Conservation (phyloP, 2,888 invertebrate genomes). For the Drosophila neonasuta region DNA sequence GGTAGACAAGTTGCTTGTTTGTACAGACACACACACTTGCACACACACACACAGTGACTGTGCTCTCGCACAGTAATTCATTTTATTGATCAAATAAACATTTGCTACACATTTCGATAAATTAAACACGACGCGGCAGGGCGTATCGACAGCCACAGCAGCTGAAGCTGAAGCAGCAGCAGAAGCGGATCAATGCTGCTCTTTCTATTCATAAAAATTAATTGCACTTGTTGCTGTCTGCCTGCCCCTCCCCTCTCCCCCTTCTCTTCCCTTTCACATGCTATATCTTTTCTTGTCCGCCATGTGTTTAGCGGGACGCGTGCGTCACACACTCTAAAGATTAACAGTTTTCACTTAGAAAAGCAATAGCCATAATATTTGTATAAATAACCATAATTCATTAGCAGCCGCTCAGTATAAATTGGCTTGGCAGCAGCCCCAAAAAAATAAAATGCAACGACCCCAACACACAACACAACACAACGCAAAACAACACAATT, state of each 20-base stretch:
- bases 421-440: constrained; percentile 3
- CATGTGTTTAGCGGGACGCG: constrained; percentile 44
- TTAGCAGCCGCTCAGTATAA: constrained; percentile 42
- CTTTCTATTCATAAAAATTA: constrained; percentile 76
- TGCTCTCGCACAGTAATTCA: constrained; percentile 65
- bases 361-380: constrained; percentile 53
- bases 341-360: constrained; percentile 61
- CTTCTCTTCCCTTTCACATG: background rate
- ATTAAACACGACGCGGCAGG: constrained; percentile 69
- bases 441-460: constrained; percentile 1
- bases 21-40: constrained; percentile 30
- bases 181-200: constrained; percentile 54
- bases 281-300: constrained; percentile 7
- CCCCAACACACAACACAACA: background rate
- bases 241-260: background rate
- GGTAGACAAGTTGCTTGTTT: constrained; percentile 54
- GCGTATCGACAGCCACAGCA: constrained; percentile 49
- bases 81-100: constrained; percentile 76
- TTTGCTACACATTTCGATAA: constrained; percentile 76
- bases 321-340: constrained; percentile 53
- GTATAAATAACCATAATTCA: constrained; percentile 62
- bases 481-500: constrained; percentile 6
- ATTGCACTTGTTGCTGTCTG: constrained; percentile 68
- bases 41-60: constrained; percentile 22
- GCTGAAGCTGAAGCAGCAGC: constrained; percentile 18